Evolutionary conservation across 2,113 vertebrate species (phyloP), one percentile per base, ranked within the genome.

Genomic region (Serilophus lunatus): DNA sequence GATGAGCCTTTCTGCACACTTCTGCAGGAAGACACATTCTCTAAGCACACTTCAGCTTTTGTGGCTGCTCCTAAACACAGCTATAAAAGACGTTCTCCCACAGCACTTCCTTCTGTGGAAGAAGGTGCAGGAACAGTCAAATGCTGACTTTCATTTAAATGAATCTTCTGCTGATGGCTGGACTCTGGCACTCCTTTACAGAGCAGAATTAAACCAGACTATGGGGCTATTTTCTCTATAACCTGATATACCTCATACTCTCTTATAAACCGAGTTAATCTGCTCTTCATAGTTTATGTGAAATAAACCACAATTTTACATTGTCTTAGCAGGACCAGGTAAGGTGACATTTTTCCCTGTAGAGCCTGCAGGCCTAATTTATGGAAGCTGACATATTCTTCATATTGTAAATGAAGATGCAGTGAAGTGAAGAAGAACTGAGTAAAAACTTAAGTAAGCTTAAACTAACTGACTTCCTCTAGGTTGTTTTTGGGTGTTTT

Each of bases 311-410:
- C 26, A 49, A 40, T 47, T 81, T 82, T 10, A 42, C 35, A 0
- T 12, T 61, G 69, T 83, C 26, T 81, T 35, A 83, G 77, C 11
- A 71, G 38, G 42, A 51, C 9, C 29, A 50, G 6, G 3, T 22
- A 54, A 78, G 18, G 25, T 72, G 14, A 12, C 20, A 24, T 61
- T 35, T 90, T 92, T 79, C 79, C 35, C 81, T 68, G 28, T 51
- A 88, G 40, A 93, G 36, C 38, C 25, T 31, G 24, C 26, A 28
- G 38, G 45, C 57, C 28, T 25, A 9, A 33, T 86, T 92, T 86
- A 89, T 18, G 19, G 85, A 92, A 91, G 77, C 25, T 86, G 91
- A 89, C 16, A 15, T 64, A 80, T 69, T 82, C 71, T 94, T 95
- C 75, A 83, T 14, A 23, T n/a, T 25, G 42, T 42, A 68, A 85